phyloP scores from a whole-genome alignment of 2,888 invertebrate genomes.

The Mesorhabditis belari region DNA sequence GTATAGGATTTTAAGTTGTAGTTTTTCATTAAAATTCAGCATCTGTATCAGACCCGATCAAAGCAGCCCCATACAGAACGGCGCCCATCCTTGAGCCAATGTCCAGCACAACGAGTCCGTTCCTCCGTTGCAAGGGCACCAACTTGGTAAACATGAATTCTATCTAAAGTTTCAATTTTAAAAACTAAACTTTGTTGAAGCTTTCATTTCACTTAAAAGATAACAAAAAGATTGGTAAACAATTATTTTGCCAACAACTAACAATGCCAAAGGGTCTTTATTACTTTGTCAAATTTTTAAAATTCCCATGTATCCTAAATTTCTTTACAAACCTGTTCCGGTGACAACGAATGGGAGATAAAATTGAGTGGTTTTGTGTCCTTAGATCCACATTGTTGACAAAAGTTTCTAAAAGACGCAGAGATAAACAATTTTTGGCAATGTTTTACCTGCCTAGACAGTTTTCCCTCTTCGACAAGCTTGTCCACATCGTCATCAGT shows the following conservation, averaged over 20 bases:
- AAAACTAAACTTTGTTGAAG: constrained; percentile 2
- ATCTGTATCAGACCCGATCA: constrained; percentile 21
- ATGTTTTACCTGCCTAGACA: constrained; percentile 40
- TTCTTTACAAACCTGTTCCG: constrained; percentile 20
- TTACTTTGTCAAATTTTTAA: no score
- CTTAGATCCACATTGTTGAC: constrained; percentile 60
- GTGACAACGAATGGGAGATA: constrained; percentile 40
- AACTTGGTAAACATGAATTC: constrained; percentile 63
- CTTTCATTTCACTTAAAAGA: no score
- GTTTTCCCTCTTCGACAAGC: constrained; percentile 58
- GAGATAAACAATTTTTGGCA: neutral
- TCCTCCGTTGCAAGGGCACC: constrained; percentile 56
- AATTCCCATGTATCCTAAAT: no score
- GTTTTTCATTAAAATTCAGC: neutral
- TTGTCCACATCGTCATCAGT: constrained; percentile 64
- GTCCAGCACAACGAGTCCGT: constrained; percentile 59
- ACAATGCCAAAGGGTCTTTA: no score
- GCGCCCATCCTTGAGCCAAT: constrained; percentile 69
- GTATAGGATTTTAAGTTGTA: no score
- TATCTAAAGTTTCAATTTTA: constrained; percentile 15
- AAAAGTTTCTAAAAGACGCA: constrained; percentile 56
- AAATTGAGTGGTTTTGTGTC: constrained; percentile 57
- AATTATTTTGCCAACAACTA: no score
- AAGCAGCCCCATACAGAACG: constrained; percentile 62
- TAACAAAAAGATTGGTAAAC: no score